Evolutionary conservation across 2,888 invertebrate genomes (phyloP).

Genomic region (Cactoblastis cactorum): DNA sequence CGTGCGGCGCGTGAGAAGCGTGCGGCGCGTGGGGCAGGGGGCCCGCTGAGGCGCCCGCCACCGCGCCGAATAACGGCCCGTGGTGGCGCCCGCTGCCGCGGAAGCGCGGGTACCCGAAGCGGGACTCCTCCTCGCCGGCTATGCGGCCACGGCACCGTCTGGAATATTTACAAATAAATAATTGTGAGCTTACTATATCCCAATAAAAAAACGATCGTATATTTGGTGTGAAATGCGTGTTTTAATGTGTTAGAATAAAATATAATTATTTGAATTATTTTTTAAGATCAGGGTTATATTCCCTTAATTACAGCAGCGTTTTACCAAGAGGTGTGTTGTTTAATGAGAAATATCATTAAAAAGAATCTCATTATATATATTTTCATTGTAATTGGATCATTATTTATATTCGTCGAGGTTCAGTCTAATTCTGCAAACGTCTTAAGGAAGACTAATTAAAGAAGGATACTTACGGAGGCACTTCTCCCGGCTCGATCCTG

Average conservation of each 20-base stretch:
- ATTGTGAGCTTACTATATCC: neutral
- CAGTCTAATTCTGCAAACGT: neutral
- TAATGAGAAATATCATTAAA: too few species aligned
- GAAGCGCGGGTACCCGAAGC: conserved; percentile 87
- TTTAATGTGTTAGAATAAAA: too few species aligned
- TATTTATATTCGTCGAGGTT: too few species aligned
- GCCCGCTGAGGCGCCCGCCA: conserved; percentile 38
- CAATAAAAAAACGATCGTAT: too few species aligned
- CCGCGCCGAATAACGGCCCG: conserved; percentile 61
- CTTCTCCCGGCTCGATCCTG: conserved; percentile 83
- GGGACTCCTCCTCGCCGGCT: conserved; percentile 82
- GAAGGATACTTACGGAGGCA: conserved; percentile 61
- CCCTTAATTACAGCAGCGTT: too few species aligned
- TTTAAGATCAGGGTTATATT: too few species aligned
- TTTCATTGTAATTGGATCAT: too few species aligned
- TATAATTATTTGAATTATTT: too few species aligned
- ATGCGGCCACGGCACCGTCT: conserved; percentile 75
- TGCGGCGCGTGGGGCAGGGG: conserved; percentile 62
- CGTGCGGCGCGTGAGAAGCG: conserved; percentile 57
- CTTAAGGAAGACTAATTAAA: neutral
- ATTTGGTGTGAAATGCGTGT: neutral
- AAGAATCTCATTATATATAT: too few species aligned
- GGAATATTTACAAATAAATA: conserved; percentile 69
- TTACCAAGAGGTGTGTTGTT: too few species aligned
- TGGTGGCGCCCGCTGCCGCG: conserved; percentile 63